These are phyloP conservation scores for Ganaspis brasiliensis DNA, from an alignment of 2,888 invertebrate genomes.

Conservation along the genomic window DNA sequence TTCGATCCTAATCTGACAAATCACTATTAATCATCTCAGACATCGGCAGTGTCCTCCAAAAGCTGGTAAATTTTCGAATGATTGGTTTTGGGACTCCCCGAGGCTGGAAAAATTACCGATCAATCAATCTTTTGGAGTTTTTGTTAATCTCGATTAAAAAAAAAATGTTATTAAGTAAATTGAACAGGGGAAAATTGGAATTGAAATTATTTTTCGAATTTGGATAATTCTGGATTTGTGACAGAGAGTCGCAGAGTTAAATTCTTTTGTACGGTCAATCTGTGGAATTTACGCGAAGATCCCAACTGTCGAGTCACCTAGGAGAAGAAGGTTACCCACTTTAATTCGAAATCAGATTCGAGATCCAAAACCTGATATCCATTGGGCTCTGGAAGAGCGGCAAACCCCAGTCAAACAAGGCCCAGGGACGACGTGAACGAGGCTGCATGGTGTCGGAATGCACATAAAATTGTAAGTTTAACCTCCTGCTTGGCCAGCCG, in stretches of 20 bases:
- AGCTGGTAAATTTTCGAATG: too few species aligned
- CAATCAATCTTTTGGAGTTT: too few species aligned
- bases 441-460: constrained; percentile 68
- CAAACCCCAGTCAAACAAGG: constrained; percentile 53
- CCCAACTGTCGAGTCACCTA: constrained; percentile 35
- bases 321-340: constrained; percentile 70
- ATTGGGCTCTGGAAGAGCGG: constrained; percentile 57
- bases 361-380: constrained; percentile 73
- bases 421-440: constrained; percentile 58
- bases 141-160: too few species aligned
- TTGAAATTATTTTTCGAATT: too few species aligned
- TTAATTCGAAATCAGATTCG: constrained; percentile 69
- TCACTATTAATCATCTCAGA: constrained; percentile 76
- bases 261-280: constrained; percentile 38
- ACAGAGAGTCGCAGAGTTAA: too few species aligned
- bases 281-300: constrained; percentile 25
- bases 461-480: constrained; percentile 74
- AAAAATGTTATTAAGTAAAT: too few species aligned
- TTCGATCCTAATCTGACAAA: constrained; percentile 76
- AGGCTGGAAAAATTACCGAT: too few species aligned
- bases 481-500: constrained; percentile 58
- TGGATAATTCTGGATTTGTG: too few species aligned
- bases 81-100: too few species aligned
- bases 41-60: too few species aligned
- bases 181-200: too few species aligned